Percentiles rank a stretch among this genome's conserved stretches.
Evolutionary conservation across 2,797 vertebrate species (phyloP).

Genomic region (Spinus olivaceus): DNA sequence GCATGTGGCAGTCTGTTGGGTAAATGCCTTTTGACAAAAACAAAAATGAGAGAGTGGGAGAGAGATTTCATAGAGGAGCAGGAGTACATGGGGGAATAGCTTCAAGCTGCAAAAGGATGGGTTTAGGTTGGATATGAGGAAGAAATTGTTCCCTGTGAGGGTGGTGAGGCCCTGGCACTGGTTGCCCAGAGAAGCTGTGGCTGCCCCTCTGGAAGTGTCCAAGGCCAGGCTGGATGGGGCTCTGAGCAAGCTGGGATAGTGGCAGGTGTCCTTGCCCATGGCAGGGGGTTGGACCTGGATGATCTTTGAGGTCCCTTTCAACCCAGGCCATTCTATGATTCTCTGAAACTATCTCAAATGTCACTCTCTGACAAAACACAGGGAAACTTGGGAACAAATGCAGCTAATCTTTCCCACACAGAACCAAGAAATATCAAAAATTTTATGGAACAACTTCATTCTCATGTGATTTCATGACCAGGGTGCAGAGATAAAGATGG

Average conservation of each 20-base stretch:
- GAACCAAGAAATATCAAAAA: background rate
- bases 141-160: background rate
- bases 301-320: background rate
- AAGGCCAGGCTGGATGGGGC: background rate
- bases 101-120: background rate
- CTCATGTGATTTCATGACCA: background rate
- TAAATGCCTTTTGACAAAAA: background rate
- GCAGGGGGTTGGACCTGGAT: accelerated
- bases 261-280: background rate
- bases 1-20: background rate
- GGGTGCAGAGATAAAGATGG: background rate
- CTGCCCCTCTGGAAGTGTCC: background rate
- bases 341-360: background rate
- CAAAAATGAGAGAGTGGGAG: background rate
- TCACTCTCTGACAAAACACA: background rate
- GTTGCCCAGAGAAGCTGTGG: background rate
- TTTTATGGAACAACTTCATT: background rate
- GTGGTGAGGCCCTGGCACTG: background rate
- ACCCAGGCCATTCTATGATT: background rate
- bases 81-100: background rate
- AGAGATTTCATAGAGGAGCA: background rate
- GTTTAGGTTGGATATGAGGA: background rate
- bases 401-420: background rate
- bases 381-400: background rate
- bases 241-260: accelerated